Percentiles rank a stretch among this genome's conserved stretches.
phyloP scores from a whole-genome alignment of 2,888 invertebrate genomes.

The Petrophora chlorosata region DNA sequence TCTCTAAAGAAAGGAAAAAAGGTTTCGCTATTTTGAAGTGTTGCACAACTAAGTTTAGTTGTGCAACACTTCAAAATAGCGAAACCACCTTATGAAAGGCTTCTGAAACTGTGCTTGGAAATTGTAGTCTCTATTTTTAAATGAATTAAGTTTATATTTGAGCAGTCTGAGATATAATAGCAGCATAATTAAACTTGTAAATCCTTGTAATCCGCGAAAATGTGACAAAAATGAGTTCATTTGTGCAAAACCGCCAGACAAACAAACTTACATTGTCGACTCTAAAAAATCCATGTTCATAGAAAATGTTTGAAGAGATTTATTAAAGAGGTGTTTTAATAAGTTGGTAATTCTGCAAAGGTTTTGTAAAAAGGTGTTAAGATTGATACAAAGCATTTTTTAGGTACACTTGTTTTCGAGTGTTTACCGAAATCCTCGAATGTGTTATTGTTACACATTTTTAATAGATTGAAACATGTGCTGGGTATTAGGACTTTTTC shows the following conservation, averaged over 20 bases:
- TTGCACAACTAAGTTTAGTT: constrained; percentile 21
- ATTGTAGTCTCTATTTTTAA: neutral
- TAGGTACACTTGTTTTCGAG: constrained; percentile 10
- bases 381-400: constrained; percentile 20
- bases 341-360: neutral
- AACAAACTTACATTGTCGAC: constrained; percentile 11
- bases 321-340: neutral
- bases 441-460: constrained; percentile 14
- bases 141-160: neutral
- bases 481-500: constrained; percentile 12
- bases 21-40: constrained; percentile 6
- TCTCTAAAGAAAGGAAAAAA: neutral
- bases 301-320: neutral
- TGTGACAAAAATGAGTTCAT: constrained; percentile 17
- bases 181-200: neutral
- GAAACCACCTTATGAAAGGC: neutral
- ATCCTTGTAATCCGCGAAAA: constrained; percentile 14
- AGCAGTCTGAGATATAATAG: neutral
- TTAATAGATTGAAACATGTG: constrained; percentile 17
- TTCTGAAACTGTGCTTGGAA: neutral
- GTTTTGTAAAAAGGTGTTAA: constrained; percentile 29
- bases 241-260: constrained; percentile 26
- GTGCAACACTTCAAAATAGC: constrained; percentile 16
- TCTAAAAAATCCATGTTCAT: neutral
- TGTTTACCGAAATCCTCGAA: constrained; percentile 23